These are phyloP conservation scores for Drosophila suboccidentalis DNA, from an alignment of 2,888 invertebrate species.

Conservation along the genomic window DNA sequence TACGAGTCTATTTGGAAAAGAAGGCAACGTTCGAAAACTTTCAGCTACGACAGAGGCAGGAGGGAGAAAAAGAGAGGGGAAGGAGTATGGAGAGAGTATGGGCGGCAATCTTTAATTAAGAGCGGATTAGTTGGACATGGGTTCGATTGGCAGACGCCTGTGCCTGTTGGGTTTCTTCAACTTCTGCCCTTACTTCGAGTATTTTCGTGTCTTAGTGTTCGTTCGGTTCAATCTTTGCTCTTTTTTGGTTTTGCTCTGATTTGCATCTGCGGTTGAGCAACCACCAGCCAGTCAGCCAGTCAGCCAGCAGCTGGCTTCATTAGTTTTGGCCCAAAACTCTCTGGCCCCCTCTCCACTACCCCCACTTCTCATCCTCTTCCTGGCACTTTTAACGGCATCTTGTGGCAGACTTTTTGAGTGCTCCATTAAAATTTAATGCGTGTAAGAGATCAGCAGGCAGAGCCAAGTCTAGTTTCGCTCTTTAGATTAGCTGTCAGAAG, in stretches of 20 bases:
- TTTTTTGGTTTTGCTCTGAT: slow-evolving; percentile 79
- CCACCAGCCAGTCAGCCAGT: slow-evolving; percentile 64
- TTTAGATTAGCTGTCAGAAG: slow-evolving; percentile 80
- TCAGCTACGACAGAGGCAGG: slow-evolving; percentile 11
- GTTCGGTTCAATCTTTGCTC: slow-evolving; percentile 73
- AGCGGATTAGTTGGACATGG: slow-evolving; percentile 84
- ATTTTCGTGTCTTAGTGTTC: slow-evolving; percentile 8
- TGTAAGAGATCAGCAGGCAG: slow-evolving; percentile 70
- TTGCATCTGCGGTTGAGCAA: slow-evolving; percentile 84
- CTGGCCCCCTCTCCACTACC: too few relatives aligned
- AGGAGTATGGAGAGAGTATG: slow-evolving; percentile 5
- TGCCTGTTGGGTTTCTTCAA: neutral
- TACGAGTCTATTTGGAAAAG: slow-evolving; percentile 60
- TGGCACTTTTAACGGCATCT: slow-evolving; percentile 57
- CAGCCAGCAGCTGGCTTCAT: slow-evolving; percentile 68
- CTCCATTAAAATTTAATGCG: slow-evolving; percentile 83
- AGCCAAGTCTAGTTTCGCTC: slow-evolving; percentile 49
- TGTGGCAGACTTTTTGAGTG: slow-evolving; percentile 77
- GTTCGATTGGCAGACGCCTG: slow-evolving; percentile 70
- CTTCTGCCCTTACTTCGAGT: neutral
- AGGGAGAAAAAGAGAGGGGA: neutral
- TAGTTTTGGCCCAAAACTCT: slow-evolving; percentile 50
- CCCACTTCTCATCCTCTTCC: neutral
- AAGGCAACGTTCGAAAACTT: slow-evolving; percentile 42
- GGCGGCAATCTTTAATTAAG: slow-evolving; percentile 85